Evolutionary conservation across 2,888 invertebrate genomes (phyloP).

Genomic region (Pristionchus maxplancki): DNA sequence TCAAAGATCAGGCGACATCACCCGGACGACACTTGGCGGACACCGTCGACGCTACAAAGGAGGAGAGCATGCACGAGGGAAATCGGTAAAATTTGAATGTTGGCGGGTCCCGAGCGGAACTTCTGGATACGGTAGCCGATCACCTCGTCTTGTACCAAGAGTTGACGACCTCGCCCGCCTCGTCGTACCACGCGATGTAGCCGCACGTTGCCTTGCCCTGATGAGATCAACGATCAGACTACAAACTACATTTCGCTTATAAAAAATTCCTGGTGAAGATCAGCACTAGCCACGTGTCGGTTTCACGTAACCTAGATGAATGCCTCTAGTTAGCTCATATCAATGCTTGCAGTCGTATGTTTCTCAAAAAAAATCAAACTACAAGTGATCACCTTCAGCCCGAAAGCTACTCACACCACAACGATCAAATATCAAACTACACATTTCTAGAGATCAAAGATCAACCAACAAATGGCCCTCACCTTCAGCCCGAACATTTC

Average conservation of each 20-base stretch:
- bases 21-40: background rate
- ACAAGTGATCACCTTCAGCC: background rate
- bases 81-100: background rate
- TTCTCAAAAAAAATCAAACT: too few relatives aligned
- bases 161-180: constrained; percentile 66
- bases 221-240: background rate
- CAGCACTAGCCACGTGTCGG: too few relatives aligned
- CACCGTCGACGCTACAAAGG: constrained; percentile 22
- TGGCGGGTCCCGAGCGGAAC: background rate
- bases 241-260: background rate
- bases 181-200: constrained; percentile 74
- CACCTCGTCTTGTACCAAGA: constrained; percentile 75
- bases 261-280: too few relatives aligned
- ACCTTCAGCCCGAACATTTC: too few relatives aligned
- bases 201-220: constrained; percentile 73
- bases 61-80: background rate
- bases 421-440: too few relatives aligned
- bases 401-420: too few relatives aligned
- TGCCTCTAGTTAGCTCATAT: too few relatives aligned
- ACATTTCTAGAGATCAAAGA: too few relatives aligned
- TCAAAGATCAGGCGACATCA: constrained; percentile 8
- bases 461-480: too few relatives aligned
- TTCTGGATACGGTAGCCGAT: background rate
- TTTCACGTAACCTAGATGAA: too few relatives aligned
- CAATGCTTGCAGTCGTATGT: too few relatives aligned